phyloP scores from a whole-genome alignment of 2,113 vertebrate species.

The Taxidea taxus region DNA sequence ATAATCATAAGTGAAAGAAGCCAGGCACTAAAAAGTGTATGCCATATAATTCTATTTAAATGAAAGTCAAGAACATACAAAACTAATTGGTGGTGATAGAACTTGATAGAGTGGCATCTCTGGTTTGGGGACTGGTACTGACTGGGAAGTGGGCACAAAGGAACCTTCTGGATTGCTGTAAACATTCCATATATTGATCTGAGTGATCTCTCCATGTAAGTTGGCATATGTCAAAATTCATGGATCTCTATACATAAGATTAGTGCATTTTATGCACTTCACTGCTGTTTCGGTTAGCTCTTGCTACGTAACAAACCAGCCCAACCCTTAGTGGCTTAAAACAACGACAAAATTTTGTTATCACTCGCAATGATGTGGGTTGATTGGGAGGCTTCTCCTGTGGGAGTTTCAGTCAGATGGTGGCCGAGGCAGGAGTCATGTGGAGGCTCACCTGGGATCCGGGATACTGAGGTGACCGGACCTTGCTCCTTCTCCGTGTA shows the following conservation, averaged over 20 bases:
- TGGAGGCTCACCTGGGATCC: background rate
- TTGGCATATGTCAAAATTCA: background rate
- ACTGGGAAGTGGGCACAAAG: background rate
- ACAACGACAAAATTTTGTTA: background rate
- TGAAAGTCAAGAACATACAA: background rate
- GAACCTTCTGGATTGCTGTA: background rate
- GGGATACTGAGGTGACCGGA: background rate
- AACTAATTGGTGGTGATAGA: background rate
- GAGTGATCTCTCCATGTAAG: background rate
- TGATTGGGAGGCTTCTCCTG: background rate
- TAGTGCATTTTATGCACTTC: background rate
- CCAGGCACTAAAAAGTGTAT: background rate
- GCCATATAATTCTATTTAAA: background rate
- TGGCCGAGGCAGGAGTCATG: background rate
- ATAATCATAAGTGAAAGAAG: background rate
- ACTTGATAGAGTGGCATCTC: background rate
- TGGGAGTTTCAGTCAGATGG: background rate
- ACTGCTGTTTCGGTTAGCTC: background rate
- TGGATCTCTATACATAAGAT: background rate
- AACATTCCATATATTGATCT: background rate
- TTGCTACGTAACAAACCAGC: background rate
- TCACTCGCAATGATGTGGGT: background rate
- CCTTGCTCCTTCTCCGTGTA: background rate
- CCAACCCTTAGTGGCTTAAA: background rate
- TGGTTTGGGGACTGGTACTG: background rate